A percentile compares a stretch with the other conserved stretches of the same genome.
phyloP scores from a whole-genome alignment of 2,113 vertebrate genomes.

The Oncorhynchus tshawytscha region DNA sequence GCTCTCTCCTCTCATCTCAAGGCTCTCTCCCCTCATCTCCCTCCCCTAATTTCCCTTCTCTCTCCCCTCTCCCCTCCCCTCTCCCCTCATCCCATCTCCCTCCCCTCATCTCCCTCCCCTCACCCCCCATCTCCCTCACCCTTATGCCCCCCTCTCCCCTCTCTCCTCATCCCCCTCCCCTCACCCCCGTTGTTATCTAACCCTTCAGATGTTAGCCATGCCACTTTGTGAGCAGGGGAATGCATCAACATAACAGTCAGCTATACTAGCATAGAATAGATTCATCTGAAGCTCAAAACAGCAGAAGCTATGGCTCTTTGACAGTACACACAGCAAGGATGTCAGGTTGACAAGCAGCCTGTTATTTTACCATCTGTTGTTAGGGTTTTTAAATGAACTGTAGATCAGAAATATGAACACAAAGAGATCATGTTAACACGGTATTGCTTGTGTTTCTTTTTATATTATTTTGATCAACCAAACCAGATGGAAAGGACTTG shows the following conservation, averaged over 20 bases:
- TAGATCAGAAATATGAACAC: not conserved
- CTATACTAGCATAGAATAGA: not conserved
- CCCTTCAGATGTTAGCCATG: not conserved
- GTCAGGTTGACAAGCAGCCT: not conserved
- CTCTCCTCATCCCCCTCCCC: no score
- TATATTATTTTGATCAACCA: not conserved
- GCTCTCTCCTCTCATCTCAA: no score
- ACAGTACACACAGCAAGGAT: not conserved
- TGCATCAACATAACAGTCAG: not conserved
- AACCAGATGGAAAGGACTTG: not conserved
- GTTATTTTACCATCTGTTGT: not conserved
- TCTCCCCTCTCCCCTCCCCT: no score
- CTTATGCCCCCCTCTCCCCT: no score
- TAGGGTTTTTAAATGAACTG: no score
- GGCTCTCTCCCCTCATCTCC: no score
- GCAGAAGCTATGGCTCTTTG: not conserved
- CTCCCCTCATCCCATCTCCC: no score
- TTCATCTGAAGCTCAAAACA: not conserved
- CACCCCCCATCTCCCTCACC: no score
- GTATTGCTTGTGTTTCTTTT: not conserved
- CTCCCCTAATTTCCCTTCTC: no score
- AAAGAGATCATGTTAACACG: not conserved
- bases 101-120: no score
- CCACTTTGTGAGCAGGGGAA: not conserved
- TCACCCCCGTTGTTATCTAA: not conserved